phyloP scores from a whole-genome alignment of 2,797 vertebrate genomes.

The Peromyscus aztecus region DNA sequence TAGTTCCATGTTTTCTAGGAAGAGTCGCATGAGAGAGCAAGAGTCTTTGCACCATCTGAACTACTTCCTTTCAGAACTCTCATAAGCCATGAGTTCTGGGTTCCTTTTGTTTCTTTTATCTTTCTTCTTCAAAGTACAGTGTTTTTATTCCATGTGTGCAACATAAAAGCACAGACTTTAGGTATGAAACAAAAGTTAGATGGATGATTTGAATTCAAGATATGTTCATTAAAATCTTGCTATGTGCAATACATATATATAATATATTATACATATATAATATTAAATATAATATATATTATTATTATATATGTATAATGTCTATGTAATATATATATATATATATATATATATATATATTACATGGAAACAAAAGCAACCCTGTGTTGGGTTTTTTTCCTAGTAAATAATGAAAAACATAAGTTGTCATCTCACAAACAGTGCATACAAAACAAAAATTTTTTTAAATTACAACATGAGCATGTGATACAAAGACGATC shows the following conservation, averaged over 20 bases:
- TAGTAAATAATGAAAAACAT: not conserved
- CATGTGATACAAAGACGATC: not conserved
- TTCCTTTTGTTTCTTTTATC: not conserved
- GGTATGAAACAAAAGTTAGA: not conserved
- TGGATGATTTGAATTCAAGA: slow-evolving; percentile 3
- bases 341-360: not conserved
- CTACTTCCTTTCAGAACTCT: not conserved
- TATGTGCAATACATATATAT: not conserved
- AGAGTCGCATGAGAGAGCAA: no score
- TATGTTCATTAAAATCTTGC: not conserved
- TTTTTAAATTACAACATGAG: not conserved
- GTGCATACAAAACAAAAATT: not conserved
- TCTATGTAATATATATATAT: not conserved
- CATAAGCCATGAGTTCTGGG: not conserved
- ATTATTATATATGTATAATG: not conserved
- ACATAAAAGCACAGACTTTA: not conserved
- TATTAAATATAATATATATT: not conserved
- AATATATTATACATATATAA: not conserved
- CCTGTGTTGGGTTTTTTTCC: not conserved
- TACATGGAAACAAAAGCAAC: not conserved
- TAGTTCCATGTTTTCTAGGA: not conserved
- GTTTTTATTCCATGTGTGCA: not conserved
- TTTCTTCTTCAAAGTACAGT: not conserved
- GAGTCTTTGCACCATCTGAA: not conserved
- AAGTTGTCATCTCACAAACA: not conserved